Evolutionary conservation across 1,140 invertebrate genomes (phyloP), one percentile per base, ranked within the genome.

Genomic region (Cepaea nemoralis): DNA sequence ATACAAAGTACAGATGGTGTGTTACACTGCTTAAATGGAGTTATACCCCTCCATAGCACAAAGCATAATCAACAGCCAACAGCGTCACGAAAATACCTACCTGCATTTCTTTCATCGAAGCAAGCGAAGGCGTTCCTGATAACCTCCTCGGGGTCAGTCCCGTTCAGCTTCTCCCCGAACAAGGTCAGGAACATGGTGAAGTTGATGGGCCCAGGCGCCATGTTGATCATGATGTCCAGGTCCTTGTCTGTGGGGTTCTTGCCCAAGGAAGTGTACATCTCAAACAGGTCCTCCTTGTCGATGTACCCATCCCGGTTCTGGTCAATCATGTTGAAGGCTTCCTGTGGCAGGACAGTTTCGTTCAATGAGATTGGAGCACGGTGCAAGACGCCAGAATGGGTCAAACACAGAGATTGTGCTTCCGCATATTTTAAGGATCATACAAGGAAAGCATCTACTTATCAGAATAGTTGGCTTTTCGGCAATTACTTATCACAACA

Each of bases 291-390:
- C 92, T 98, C 97, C 90, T 99, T 99, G 90, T 99, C 97, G 71
- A 99, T 96, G 91, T 99, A 99, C 1, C 98, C 98, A 92, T 99
- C 98, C 27, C 89, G 83, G 84, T 92, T 91, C 80, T 99, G 98
- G 91, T 99, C 98, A 90, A 99, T 99, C 96, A 99, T 99, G 88
- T 99, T 99, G 91, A 99, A 99, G 24, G 98, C 98, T 92, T 99
- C 98, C 92, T 99, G 98, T 88, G 97, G 97, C 35, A 55, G n/a
- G 50, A 55, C 3, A 55, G 50, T 55, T 55, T 45, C 8, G 42
- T 45, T 10, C 42, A 45, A 45, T 6, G 16, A 10, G 42, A 45
- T 45, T n/a, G n/a, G n/a, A n/a, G n/a, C n/a, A n/a, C n/a, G n/a
- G n/a, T n/a, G n/a, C n/a, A n/a, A n/a, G n/a, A n/a, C n/a, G n/a